Base-by-base conservation (phyloP, 2,113 vertebrate species). In the Aleadryas rufinucha region DNA sequence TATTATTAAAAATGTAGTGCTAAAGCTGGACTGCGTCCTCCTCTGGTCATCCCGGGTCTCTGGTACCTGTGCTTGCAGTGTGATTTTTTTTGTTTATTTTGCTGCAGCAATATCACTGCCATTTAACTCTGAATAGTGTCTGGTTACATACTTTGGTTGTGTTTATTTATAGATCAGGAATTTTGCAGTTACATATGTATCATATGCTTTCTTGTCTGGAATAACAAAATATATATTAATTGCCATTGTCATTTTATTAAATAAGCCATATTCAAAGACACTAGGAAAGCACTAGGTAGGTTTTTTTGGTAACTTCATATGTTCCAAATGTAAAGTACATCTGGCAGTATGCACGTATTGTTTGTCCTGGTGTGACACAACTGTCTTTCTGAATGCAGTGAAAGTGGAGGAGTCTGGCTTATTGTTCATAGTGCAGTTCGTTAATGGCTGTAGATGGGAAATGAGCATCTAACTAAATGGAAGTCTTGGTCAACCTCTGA, bases 401-500 rank as follows among this genome's bases (percentile, higher is more conserved):
- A 49, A 95, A 96, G 94, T 91, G 91, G 94, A 94, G 63, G 72
- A 91, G 93, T 87, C 95, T 88, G 80, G 88, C 57, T 95, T 78
- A 97, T 97, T 97, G 92, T 96, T 96, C 30, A 3, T 63, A 18
- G 24, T 74, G 71, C 76, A 59, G 71, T 89, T 95, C 2, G 87
- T 97, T 98, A 98, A 96, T 97, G 96, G 85, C 92, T 95, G 49
- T 96, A 94, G 94, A 95, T 97, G 94, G 89, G 93, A 98, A 98
- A 98, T 96, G 95, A 98, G 90, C 97, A 97, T 97, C 96, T 97
- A 84, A 45, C 96, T 98, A 97, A 98, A 97, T 98, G 95, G 95
- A 98, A 97, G 95, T 96, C 97, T 97, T 96, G 91, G 94, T 91
- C 96, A 97, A 97, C 97, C 98, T 97, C 95, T 98, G 97, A 98